phyloP scores from a whole-genome alignment of 2,888 invertebrate species.

The Rhaphigaster nebulosa region DNA sequence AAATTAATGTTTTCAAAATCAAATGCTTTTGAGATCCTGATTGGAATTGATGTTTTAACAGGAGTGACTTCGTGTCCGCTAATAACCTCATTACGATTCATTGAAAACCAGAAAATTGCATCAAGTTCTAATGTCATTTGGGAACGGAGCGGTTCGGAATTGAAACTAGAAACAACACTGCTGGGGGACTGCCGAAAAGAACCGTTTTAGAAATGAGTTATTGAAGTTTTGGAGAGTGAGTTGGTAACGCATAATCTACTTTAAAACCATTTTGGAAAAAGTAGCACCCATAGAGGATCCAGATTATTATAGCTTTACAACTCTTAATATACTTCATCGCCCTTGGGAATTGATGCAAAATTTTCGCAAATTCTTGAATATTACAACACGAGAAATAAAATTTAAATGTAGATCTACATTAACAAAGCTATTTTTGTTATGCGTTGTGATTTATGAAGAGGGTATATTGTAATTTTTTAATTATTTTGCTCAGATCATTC shows the following conservation, averaged over 20 bases:
- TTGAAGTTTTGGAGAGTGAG: background rate
- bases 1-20: background rate
- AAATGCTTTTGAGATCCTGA: slow-evolving; percentile 1
- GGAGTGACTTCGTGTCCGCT: background rate
- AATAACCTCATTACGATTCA: slow-evolving; percentile 41
- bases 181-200: background rate
- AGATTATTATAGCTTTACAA: too few species aligned
- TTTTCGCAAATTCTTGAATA: too few species aligned
- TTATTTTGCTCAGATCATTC: too few species aligned
- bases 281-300: too few species aligned
- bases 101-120: slow-evolving; percentile 34
- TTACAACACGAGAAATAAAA: too few species aligned
- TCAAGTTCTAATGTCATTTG: background rate
- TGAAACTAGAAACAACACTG: background rate
- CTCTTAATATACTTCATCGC: too few species aligned
- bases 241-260: background rate
- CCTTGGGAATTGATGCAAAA: too few species aligned
- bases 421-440: too few species aligned
- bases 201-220: background rate
- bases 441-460: too few species aligned
- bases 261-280: background rate
- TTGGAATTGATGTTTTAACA: slow-evolving; percentile 31
- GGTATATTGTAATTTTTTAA: too few species aligned
- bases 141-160: background rate
- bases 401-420: too few species aligned